Conservation (phyloP, 2,797 vertebrate genomes). For the Mormyrus proboscirostris region DNA sequence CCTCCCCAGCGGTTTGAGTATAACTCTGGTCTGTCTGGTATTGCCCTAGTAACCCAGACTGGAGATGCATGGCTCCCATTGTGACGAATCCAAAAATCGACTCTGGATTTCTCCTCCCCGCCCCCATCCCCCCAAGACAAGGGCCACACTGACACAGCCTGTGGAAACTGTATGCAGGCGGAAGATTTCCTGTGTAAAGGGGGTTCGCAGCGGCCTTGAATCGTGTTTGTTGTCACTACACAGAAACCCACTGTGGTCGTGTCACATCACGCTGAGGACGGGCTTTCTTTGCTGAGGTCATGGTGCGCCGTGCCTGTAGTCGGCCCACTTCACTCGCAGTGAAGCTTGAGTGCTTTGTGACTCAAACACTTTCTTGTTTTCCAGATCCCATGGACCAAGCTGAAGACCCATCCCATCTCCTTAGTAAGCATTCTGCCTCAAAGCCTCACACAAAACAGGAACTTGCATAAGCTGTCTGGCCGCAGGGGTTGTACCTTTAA, state of each 20-base stretch:
- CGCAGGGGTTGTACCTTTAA: neutral
- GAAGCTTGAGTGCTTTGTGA: neutral
- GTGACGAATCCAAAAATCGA: neutral
- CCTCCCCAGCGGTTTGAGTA: neutral
- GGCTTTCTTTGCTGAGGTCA: neutral
- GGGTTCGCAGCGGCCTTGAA: neutral
- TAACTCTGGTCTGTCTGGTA: neutral
- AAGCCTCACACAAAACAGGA: neutral
- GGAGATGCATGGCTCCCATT: neutral
- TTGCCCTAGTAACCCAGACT: neutral
- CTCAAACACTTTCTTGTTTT: slow-evolving; percentile 28
- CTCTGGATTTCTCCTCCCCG: neutral
- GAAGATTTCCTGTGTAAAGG: neutral
- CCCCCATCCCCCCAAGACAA: neutral
- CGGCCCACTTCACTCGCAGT: neutral
- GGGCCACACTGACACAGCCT: neutral
- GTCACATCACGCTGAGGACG: neutral
- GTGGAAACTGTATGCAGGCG: neutral
- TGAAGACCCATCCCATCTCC: slow-evolving; percentile 93
- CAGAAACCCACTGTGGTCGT: neutral
- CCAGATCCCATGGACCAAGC: slow-evolving; percentile 97
- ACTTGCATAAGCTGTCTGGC: neutral
- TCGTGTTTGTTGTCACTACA: neutral
- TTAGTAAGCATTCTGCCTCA: slow-evolving; percentile 67
- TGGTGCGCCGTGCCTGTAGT: neutral